phyloP scores from a whole-genome alignment of 2,797 vertebrate genomes.

The Cyclopterus lumpus region DNA sequence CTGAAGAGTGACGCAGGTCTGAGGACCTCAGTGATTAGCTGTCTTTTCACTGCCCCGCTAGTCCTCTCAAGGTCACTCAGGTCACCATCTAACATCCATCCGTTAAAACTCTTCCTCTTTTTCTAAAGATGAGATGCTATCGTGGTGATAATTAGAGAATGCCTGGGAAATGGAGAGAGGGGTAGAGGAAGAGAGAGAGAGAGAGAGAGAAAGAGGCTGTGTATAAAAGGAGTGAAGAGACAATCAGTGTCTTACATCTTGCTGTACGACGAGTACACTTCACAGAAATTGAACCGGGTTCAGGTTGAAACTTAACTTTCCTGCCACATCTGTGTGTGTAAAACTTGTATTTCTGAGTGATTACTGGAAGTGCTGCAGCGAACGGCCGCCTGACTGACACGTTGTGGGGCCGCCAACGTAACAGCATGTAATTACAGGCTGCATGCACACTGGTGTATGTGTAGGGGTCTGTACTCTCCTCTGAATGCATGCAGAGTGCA shows the following conservation, averaged over 20 bases:
- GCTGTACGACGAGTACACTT: too few relatives aligned
- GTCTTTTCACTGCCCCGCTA: constrained; percentile 27
- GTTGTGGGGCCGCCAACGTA: constrained; percentile 35
- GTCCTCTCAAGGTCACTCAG: constrained; percentile 33
- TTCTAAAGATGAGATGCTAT: constrained; percentile 47
- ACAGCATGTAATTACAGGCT: constrained; percentile 49
- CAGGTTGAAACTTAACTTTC: constrained; percentile 17
- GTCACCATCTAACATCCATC: constrained; percentile 55
- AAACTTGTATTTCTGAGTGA: constrained; percentile 2
- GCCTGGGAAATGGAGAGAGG: not conserved
- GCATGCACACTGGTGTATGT: constrained; percentile 6
- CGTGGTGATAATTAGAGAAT: constrained; percentile 35
- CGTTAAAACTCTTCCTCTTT: constrained; percentile 6
- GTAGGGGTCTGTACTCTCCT: constrained; percentile 18
- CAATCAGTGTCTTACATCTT: too few relatives aligned
- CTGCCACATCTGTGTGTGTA: constrained; percentile 1
- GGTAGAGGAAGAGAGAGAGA: not conserved
- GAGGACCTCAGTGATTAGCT: constrained; percentile 39
- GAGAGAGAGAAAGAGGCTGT: not conserved
- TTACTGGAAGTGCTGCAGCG: constrained; percentile 10
- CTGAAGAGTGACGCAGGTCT: constrained; percentile 38
- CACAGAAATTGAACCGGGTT: not conserved
- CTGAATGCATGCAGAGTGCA: not conserved
- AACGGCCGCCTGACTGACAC: constrained; percentile 37
- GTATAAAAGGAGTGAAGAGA: too few relatives aligned